Conservation (phyloP, 2,113 vertebrate genomes). For the Amblyornis subalaris region DNA sequence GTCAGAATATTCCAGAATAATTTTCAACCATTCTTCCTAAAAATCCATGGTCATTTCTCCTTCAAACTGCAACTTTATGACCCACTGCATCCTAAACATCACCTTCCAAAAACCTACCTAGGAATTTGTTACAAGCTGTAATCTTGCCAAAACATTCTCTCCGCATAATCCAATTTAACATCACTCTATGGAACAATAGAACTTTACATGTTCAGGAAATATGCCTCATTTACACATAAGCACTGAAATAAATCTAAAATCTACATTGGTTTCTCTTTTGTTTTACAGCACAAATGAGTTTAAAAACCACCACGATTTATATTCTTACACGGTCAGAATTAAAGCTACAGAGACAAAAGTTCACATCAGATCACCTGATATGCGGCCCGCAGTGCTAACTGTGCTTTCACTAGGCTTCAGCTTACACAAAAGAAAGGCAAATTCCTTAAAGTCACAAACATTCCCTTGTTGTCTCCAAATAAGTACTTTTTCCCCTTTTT, state of each 20-base stretch:
- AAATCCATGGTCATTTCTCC: background rate
- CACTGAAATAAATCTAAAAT: background rate
- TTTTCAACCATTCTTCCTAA: background rate
- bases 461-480: background rate
- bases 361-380: background rate
- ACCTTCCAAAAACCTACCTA: background rate
- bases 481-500: background rate
- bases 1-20: background rate
- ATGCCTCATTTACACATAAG: background rate
- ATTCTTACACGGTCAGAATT: background rate
- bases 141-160: background rate
- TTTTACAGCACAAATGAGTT: background rate
- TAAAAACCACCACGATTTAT: background rate
- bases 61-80: background rate
- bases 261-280: background rate
- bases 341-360: background rate
- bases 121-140: background rate
- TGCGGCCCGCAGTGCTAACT: background rate
- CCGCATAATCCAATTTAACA: background rate
- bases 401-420: background rate
- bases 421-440: background rate
- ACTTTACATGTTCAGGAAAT: background rate
- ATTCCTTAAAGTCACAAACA: background rate
- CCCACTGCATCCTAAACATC: background rate
- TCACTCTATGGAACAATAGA: background rate